Percentiles rank a stretch among this genome's conserved stretches.
These are phyloP conservation scores for Agrypnia vestita DNA, from an alignment of 1,140 invertebrate species.

Conservation along the genomic window DNA sequence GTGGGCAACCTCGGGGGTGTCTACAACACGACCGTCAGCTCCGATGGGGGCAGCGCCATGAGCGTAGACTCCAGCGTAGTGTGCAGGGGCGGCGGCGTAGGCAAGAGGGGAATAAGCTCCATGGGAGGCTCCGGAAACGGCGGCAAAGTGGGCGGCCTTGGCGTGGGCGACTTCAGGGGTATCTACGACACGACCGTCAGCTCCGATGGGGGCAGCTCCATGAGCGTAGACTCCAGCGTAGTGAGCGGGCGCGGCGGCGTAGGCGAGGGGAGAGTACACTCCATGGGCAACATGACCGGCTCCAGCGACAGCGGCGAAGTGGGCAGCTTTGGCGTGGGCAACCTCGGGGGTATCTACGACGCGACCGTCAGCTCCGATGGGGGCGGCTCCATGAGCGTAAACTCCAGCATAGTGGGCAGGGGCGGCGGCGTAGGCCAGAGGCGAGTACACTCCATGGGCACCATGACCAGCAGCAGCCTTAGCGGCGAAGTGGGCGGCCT, in stretches of 20 bases:
- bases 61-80: no score
- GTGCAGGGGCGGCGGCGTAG: conserved; percentile 62
- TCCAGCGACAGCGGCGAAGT: conserved; percentile 62
- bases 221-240: conserved; percentile 30
- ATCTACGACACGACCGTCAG: conserved; percentile 11
- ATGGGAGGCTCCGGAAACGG: conserved; percentile 47
- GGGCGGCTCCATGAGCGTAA: conserved; percentile 63
- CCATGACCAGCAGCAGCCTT: no score
- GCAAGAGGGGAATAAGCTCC: conserved; percentile 18
- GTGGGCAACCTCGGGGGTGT: conserved; percentile 56
- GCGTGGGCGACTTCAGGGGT: conserved; percentile 70
- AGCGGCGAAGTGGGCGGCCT: not conserved
- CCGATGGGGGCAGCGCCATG: conserved; percentile 67
- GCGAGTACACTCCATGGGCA: no score
- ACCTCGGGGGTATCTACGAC: conserved; percentile 70
- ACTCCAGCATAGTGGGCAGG: conserved; percentile 10
- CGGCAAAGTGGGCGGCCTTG: conserved; percentile 70
- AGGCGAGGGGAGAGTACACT: no score
- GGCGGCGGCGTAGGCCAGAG: no score
- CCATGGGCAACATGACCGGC: no score
- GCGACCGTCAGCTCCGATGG: conserved; percentile 61
- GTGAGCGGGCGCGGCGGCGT: not conserved
- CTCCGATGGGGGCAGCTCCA: conserved; percentile 49
- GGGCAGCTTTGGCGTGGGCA: conserved; percentile 69
- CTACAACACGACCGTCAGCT: conserved; percentile 51